phyloP scores from a whole-genome alignment of 2,888 invertebrate genomes.

The Drepana falcataria region DNA sequence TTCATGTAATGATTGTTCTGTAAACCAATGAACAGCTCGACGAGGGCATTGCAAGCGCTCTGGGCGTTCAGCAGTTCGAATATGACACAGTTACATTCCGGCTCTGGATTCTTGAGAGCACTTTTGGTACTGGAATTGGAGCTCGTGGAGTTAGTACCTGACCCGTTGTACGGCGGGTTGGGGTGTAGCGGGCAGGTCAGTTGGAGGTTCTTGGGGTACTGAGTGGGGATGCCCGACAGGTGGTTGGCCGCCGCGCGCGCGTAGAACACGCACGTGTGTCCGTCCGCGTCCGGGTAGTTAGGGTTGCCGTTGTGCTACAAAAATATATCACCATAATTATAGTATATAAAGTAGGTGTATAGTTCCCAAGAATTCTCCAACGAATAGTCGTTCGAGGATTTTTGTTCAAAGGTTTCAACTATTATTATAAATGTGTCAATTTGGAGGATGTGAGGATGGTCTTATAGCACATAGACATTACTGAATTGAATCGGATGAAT shows the following conservation, averaged over 20 bases:
- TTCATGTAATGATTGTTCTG: constrained; percentile 70
- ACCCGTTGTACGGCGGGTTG: constrained; percentile 34
- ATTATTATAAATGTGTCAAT: no score
- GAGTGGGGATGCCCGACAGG: constrained; percentile 63
- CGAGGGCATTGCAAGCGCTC: constrained; percentile 64
- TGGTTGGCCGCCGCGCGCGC: constrained; percentile 74
- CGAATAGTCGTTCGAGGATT: no score
- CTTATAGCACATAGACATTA: no score
- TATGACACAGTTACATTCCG: constrained; percentile 70
- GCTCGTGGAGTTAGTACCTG: constrained; percentile 46
- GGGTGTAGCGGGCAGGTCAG: constrained; percentile 65
- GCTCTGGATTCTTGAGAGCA: constrained; percentile 50
- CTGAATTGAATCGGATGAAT: no score
- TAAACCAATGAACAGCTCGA: constrained; percentile 63
- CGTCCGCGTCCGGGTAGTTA: constrained; percentile 86
- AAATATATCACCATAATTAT: constrained; percentile 1
- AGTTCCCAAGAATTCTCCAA: no score
- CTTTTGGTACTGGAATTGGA: constrained; percentile 49
- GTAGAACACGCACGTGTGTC: constrained; percentile 74
- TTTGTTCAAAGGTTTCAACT: no score
- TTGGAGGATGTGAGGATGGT: no score
- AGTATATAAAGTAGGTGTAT: no score
- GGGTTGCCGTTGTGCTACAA: constrained; percentile 95
- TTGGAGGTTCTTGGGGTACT: constrained; percentile 56
- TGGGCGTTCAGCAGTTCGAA: constrained; percentile 68